Evolutionary conservation across 2,797 vertebrate species (phyloP).

Genomic region (Microctenopoma lineatum): DNA sequence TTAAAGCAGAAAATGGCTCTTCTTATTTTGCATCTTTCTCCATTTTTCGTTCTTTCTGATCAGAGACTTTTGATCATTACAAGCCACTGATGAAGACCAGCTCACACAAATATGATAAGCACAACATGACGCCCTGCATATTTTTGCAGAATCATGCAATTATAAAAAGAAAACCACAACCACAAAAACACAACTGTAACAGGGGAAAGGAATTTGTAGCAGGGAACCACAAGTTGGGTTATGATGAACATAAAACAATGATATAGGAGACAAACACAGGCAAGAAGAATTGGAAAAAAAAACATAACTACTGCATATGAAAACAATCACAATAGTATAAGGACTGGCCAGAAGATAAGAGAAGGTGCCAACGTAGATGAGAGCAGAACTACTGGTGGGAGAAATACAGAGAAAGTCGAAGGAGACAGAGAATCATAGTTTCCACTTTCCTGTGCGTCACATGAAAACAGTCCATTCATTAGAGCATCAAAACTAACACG

Average conservation of each 20-base stretch:
- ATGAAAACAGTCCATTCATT: constrained; percentile 75
- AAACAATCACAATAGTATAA: constrained; percentile 13
- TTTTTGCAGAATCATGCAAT: constrained; percentile 21
- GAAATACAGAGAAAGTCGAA: constrained; percentile 17
- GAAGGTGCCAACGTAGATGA: constrained; percentile 44
- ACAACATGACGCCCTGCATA: constrained; percentile 22
- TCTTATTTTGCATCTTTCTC: constrained; percentile 17
- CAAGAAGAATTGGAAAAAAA: background rate
- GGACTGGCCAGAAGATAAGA: constrained; percentile 28
- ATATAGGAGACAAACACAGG: background rate
- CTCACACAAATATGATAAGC: constrained; percentile 32
- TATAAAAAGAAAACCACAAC: constrained; percentile 15
- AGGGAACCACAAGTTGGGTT: constrained; percentile 7
- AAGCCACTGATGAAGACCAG: constrained; percentile 41
- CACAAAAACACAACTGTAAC: background rate
- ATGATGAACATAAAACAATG: constrained; percentile 16
- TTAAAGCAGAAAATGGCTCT: constrained; percentile 16
- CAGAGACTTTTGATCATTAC: constrained; percentile 30
- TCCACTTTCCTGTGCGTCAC: constrained; percentile 73
- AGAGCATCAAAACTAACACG: constrained; percentile 72
- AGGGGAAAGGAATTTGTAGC: constrained; percentile 10
- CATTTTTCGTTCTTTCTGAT: constrained; percentile 29
- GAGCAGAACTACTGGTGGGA: constrained; percentile 18
- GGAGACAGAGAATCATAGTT: constrained; percentile 60
- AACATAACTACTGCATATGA: constrained; percentile 4